A percentile compares a stretch with the other conserved stretches of the same genome.
These are phyloP conservation scores for Lasioglossum zephyrum DNA, from an alignment of 2,888 invertebrate species.

Conservation along the genomic window DNA sequence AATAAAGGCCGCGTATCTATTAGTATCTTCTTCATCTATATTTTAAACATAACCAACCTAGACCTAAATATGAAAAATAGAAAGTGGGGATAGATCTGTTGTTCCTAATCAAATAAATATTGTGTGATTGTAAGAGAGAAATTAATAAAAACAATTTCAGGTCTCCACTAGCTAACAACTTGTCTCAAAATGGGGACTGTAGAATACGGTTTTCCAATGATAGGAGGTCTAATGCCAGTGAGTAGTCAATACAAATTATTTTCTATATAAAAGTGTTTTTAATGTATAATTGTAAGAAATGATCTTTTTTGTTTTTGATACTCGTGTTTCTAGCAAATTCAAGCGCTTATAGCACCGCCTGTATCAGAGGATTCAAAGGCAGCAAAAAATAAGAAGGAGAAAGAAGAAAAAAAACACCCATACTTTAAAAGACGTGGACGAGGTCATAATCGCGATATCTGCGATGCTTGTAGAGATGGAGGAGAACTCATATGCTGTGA, in stretches of 20 bases:
- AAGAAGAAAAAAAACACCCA: conserved; percentile 89
- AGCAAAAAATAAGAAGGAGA: conserved; percentile 85
- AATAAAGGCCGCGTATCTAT: conserved; percentile 15
- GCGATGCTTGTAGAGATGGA: conserved; percentile 97
- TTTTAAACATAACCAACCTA: conserved; percentile 60
- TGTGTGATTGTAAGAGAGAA: conserved; percentile 8
- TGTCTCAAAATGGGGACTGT: conserved; percentile 86
- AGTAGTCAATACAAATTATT: conserved; percentile 80
- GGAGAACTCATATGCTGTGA: conserved; percentile 98
- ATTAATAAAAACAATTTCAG: conserved; percentile 7
- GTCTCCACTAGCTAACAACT: background rate
- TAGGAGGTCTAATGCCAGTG: conserved; percentile 95
- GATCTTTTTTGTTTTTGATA: background rate
- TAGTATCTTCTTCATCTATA: conserved; percentile 32
- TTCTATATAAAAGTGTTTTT: background rate
- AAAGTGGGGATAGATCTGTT: conserved; percentile 33
- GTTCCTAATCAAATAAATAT: conserved; percentile 29
- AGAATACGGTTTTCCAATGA: conserved; percentile 91
- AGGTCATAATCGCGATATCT: conserved; percentile 96
- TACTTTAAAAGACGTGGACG: conserved; percentile 94
- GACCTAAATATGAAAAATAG: conserved; percentile 37
- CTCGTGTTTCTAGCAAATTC: conserved; percentile 90
- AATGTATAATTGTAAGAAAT: background rate
- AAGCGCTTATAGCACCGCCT: conserved; percentile 94
- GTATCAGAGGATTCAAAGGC: conserved; percentile 89